Base-by-base conservation (phyloP, 2,113 vertebrate species). In the Chaetura pelagica region DNA sequence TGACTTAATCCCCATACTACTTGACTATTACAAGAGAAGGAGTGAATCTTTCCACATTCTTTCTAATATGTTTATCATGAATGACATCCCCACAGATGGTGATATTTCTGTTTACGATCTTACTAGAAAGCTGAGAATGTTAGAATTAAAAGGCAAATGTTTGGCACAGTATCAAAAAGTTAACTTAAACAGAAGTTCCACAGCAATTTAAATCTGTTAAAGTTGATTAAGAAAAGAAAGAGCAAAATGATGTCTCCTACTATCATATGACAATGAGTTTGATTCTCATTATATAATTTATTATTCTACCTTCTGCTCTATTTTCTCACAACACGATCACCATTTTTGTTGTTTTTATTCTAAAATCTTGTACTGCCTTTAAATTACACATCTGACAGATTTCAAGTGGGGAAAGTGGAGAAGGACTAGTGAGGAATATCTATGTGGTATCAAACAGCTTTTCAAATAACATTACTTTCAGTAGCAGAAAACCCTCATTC, bases 21-120 rank as follows among this genome's bases (percentile, higher is more conserved):
- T 16, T 3, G 49, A 55, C 64, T 91, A 52, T 40, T 68, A 58
- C 22, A 46, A 55, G 59, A 62, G 27, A 89, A 21, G 4, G 3
- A 79, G 27, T 7, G 4, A 84, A 51, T 87, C 35, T 82, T 87
- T 89, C 27, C 24, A 54, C 78, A 83, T 68, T 21, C n/a, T 89
- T 93, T 87, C 44, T 93, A 90, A 54, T 64, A 58, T 76, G 54
- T 85, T 79, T 78, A 26, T 64, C 35, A 21, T 66, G 72, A 93
- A 64, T 83, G 49, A 51, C 75, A 93, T 51, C 90, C 75, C 35
- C 40, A 74, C 90, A 96, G 84, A 92, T 91, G 90, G 90, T 87
- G 59, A 30, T 85, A 94, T 94, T 97, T 97, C 87, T 97, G 54
- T 95, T 97, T 96, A 72, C 79, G 71, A 88, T 89, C 86, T 71